Evolutionary conservation across 2,797 vertebrate species (phyloP).

Genomic region (Melanotaenia parkinsoni): DNA sequence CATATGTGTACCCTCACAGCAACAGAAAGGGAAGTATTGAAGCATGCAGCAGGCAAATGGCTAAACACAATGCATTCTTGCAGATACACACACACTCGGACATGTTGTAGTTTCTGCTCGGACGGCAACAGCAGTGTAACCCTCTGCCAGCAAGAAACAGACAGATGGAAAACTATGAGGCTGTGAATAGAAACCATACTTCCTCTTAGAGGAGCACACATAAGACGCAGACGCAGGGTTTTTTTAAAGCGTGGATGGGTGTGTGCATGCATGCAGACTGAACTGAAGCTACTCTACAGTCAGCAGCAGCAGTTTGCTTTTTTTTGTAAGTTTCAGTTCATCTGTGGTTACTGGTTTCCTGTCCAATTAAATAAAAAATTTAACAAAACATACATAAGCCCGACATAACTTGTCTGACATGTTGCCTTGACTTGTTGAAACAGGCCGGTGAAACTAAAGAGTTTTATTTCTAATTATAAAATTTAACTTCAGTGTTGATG

Average conservation of each 20-base stretch:
- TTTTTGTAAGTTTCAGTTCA: conserved; percentile 28
- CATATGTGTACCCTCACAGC: conserved; percentile 1
- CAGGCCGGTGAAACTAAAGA: too few relatives aligned
- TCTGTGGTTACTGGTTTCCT: conserved; percentile 30
- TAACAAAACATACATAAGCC: background rate
- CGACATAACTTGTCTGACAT: background rate
- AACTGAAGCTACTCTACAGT: background rate
- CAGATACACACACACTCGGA: background rate
- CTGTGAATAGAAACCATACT: conserved; percentile 20
- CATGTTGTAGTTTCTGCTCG: background rate
- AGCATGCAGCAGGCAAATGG: background rate
- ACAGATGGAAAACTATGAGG: conserved; percentile 40
- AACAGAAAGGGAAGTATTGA: background rate
- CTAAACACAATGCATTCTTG: background rate
- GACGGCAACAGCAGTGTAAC: conserved; percentile 7
- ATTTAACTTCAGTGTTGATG: too few relatives aligned
- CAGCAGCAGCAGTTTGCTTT: background rate
- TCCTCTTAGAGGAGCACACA: conserved; percentile 28
- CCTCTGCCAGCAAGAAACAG: conserved; percentile 17
- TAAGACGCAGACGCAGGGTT: background rate
- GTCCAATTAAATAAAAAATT: background rate
- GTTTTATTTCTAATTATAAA: too few relatives aligned
- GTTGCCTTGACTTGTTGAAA: too few relatives aligned
- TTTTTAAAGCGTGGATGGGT: background rate
- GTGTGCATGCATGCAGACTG: conserved; percentile 6